phyloP scores from a whole-genome alignment of 1,140 invertebrate species.

The Heliconius nattereri region DNA sequence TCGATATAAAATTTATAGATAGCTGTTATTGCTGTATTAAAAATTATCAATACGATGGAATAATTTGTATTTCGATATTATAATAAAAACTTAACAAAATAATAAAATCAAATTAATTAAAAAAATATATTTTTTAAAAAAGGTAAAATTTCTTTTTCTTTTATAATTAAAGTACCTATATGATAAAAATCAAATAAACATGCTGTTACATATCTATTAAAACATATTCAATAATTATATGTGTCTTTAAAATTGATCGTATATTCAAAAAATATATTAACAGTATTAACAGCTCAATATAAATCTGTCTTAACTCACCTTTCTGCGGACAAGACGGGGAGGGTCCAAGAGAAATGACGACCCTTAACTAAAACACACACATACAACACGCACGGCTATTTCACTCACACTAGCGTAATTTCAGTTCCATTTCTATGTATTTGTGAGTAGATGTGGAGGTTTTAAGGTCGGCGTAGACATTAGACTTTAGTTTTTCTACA shows the following conservation, averaged over 20 bases:
- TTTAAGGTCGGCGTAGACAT: slow-evolving; percentile 25
- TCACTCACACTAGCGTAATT: slow-evolving; percentile 53
- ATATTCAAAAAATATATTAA: slow-evolving; percentile 11
- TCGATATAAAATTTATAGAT: no score
- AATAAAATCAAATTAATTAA: no score
- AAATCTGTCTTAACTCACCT: slow-evolving; percentile 76
- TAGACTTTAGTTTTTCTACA: not conserved
- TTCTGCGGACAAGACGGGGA: slow-evolving; percentile 80
- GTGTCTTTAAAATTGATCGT: not conserved
- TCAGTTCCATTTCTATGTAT: slow-evolving; percentile 48
- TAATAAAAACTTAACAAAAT: no score
- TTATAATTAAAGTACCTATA: no score
- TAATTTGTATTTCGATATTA: no score
- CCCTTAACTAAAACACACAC: slow-evolving; percentile 81
- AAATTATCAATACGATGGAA: no score
- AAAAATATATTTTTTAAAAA: no score
- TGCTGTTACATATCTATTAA: no score
- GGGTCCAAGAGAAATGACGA: slow-evolving; percentile 81
- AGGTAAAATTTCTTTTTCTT: no score
- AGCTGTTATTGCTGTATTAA: no score
- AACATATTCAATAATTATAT: no score
- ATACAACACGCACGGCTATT: slow-evolving; percentile 65
- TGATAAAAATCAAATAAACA: no score
- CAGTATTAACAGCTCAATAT: slow-evolving; percentile 52
- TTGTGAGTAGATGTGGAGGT: slow-evolving; percentile 38